Conservation (phyloP, 1,140 invertebrate genomes). For the Yoshiicerus persimilis region DNA sequence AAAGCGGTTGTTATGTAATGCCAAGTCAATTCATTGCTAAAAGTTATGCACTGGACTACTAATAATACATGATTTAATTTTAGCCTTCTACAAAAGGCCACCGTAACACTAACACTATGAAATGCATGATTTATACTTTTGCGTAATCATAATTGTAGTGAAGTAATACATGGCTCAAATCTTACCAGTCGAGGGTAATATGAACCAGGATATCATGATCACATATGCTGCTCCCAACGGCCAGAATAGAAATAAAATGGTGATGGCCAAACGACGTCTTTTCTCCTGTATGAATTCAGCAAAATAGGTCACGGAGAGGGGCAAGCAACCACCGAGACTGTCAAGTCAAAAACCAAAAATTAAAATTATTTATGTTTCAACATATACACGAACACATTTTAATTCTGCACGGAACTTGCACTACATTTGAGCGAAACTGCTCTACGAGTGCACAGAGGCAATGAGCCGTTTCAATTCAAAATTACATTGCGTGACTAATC, state of each 20-base stretch:
- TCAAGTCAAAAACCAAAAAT: background rate
- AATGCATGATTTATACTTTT: background rate
- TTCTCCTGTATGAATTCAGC: constrained; percentile 48
- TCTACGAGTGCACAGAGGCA: background rate
- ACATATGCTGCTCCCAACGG: constrained; percentile 47
- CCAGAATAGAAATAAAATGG: constrained; percentile 46
- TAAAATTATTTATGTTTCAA: background rate
- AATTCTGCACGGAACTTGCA: background rate
- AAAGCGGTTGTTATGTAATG: background rate
- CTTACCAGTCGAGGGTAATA: constrained; percentile 48
- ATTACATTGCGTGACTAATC: background rate
- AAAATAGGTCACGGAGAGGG: constrained; percentile 46
- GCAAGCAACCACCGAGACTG: constrained; percentile 47
- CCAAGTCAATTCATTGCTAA: background rate
- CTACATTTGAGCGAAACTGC: background rate
- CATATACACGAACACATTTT: background rate
- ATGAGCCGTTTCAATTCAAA: background rate
- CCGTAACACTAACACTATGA: background rate
- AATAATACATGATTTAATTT: background rate
- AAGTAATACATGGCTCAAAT: background rate
- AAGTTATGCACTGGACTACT: background rate
- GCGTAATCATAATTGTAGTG: background rate
- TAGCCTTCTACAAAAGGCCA: background rate
- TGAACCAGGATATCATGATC: constrained; percentile 46
- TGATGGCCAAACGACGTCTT: constrained; percentile 34